Evolutionary conservation across 1,140 invertebrate species (phyloP).

Genomic region (Apocrypta bakeri): DNA sequence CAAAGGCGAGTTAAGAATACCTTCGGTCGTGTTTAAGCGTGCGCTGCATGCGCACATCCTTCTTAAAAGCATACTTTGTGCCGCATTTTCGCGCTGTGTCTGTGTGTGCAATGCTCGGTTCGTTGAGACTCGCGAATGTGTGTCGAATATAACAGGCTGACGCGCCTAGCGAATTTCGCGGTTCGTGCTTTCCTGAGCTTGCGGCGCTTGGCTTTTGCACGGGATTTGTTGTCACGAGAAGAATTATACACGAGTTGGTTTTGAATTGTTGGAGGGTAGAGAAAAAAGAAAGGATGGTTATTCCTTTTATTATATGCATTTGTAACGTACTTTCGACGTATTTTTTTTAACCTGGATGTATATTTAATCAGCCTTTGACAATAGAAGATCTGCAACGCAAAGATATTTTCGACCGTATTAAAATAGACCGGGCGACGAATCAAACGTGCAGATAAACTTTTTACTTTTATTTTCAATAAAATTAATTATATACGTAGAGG

Average conservation of each 20-base stretch:
- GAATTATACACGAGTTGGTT: neutral
- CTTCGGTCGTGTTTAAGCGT: neutral
- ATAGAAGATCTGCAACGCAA: too few relatives aligned
- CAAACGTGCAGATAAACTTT: neutral
- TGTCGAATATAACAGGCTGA: neutral
- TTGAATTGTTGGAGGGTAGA: neutral
- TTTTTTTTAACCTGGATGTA: too few relatives aligned
- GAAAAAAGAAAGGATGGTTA: too few relatives aligned
- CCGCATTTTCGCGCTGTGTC: neutral
- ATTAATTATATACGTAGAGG: neutral
- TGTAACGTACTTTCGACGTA: too few relatives aligned
- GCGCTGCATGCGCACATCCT: conserved; percentile 53
- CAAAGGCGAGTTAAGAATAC: conserved; percentile 69
- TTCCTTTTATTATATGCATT: too few relatives aligned
- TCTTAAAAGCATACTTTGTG: conserved; percentile 58
- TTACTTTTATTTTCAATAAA: neutral
- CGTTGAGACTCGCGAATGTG: neutral
- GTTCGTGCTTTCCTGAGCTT: conserved; percentile 41
- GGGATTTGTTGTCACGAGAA: neutral
- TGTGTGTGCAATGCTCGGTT: neutral
- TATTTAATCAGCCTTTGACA: too few relatives aligned
- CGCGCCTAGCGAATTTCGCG: neutral
- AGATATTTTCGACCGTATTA: neutral
- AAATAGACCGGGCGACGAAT: neutral
- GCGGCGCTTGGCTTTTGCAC: too few relatives aligned